Conservation (phyloP, 2,888 invertebrate species). For the Pimpla rufipes region DNA sequence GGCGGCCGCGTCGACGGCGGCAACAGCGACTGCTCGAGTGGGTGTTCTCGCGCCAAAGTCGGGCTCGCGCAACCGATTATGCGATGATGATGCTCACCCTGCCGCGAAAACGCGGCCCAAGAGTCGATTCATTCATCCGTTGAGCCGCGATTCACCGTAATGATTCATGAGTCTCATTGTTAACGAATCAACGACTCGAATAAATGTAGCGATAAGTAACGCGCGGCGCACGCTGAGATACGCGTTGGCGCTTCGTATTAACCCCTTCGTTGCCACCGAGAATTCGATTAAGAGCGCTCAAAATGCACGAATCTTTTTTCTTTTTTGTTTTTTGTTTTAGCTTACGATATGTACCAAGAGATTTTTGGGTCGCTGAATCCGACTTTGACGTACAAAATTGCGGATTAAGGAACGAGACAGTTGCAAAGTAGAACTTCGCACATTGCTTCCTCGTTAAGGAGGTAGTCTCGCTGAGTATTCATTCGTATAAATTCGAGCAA, state of each 20-base stretch:
- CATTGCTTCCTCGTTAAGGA: too few species aligned
- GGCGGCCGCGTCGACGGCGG: not conserved
- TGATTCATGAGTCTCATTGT: constrained; percentile 36
- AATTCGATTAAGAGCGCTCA: too few species aligned
- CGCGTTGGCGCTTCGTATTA: too few species aligned
- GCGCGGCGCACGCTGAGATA: not conserved
- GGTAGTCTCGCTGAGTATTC: too few species aligned
- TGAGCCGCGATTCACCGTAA: constrained; percentile 47
- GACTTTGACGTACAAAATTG: too few species aligned
- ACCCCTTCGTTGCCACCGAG: not conserved
- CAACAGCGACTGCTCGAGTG: constrained; percentile 56
- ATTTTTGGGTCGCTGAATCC: too few species aligned
- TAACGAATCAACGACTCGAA: constrained; percentile 50
- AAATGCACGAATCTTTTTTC: too few species aligned
- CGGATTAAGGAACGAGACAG: too few species aligned
- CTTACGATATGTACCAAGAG: too few species aligned
- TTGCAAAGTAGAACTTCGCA: too few species aligned
- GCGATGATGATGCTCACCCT: constrained; percentile 58
- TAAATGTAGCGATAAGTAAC: constrained; percentile 43
- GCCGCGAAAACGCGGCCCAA: constrained; percentile 42
- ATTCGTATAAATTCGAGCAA: too few species aligned
- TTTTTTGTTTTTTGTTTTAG: too few species aligned
- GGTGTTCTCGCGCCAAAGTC: constrained; percentile 67
- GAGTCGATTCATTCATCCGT: constrained; percentile 59
- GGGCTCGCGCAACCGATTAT: constrained; percentile 50